Base-by-base conservation (phyloP, 2,797 vertebrate species). In the Anabas testudineus region DNA sequence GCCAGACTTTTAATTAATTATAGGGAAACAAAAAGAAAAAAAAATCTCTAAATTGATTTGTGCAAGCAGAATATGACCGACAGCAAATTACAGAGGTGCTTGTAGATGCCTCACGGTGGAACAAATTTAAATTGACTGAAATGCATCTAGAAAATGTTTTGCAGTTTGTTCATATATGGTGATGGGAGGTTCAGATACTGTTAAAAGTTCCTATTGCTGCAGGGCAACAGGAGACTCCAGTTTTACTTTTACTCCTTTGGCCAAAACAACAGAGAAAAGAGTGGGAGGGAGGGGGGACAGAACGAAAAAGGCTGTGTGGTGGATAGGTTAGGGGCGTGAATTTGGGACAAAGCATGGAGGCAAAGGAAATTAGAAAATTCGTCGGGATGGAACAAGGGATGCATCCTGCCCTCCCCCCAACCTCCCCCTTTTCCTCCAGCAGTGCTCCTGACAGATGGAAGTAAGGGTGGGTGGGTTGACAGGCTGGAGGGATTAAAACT, bases 351-450 rank as follows among this genome's bases (percentile, higher is more conserved):
- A 91, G 90, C 88, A 83, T 83, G 79, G 89, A 93, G 78, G 90
- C 89, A 90, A 90, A 94, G 92, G 90, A 94, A 94, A 95, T 94
- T 91, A 94, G 90, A 94, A 93, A 92, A 93, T 92, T 86, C 70
- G 85, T 78, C 78, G 86, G 87, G 85, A 93, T 91, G 93, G 92
- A 95, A 94, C 93, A 89, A 86, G 89, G 85, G 92, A 90, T 90
- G 90, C 84, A 75, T 71, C 87, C 90, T n/a, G n/a, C 84, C 78
- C 80, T 59, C 83, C 61, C 81, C 77, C 71, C 61, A 26, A n/a
- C 19, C 10, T 0, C 16, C 62, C 70, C 36, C 18, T 66, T 81
- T 74, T 74, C 84, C 88, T 90, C 88, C 88, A 92, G 90, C 88
- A 87, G 90, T 84, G 88, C 87, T 88, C 66, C 90, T 93, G 92